Percentiles rank a stretch among this genome's conserved stretches.
Conservation (phyloP, 2,797 vertebrate genomes). For the Pelobates cultripes region DNA sequence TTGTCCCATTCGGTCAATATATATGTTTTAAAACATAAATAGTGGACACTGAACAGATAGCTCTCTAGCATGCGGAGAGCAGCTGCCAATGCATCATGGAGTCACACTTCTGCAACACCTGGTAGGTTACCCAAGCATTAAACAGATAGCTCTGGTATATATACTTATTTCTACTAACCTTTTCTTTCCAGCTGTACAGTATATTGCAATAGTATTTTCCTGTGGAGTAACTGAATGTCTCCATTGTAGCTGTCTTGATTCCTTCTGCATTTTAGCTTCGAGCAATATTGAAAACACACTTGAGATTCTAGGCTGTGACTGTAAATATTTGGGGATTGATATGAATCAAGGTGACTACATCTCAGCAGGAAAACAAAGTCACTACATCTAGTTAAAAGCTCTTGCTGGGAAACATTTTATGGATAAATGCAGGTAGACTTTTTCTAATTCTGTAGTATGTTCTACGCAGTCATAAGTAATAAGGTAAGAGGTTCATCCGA, state of each 20-base stretch:
- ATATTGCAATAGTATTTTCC: constrained; percentile 23
- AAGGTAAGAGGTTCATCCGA: constrained; percentile 16
- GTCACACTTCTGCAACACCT: too few species aligned
- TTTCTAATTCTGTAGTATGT: neutral
- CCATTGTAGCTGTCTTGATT: constrained; percentile 41
- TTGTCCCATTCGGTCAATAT: constrained; percentile 19
- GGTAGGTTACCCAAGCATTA: too few species aligned
- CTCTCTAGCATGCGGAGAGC: too few species aligned
- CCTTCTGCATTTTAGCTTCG: constrained; percentile 30
- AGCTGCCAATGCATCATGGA: too few species aligned
- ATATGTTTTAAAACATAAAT: neutral
- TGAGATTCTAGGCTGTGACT: constrained; percentile 50
- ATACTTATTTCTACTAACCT: constrained; percentile 8
- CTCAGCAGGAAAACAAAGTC: constrained; percentile 45
- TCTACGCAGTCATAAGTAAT: constrained; percentile 17
- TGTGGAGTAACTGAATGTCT: constrained; percentile 33
- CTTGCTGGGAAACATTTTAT: constrained; percentile 46
- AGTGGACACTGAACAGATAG: too few species aligned
- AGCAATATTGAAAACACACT: constrained; percentile 50
- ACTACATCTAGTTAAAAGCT: constrained; percentile 49
- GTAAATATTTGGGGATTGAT: constrained; percentile 44
- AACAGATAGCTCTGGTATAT: neutral
- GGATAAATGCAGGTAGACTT: constrained; percentile 33
- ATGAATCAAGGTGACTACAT: constrained; percentile 42
- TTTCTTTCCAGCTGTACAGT: constrained; percentile 1